A percentile compares a stretch with the other conserved stretches of the same genome.
Conservation (phyloP, 2,113 vertebrate genomes). For the Regulus satrapa region DNA sequence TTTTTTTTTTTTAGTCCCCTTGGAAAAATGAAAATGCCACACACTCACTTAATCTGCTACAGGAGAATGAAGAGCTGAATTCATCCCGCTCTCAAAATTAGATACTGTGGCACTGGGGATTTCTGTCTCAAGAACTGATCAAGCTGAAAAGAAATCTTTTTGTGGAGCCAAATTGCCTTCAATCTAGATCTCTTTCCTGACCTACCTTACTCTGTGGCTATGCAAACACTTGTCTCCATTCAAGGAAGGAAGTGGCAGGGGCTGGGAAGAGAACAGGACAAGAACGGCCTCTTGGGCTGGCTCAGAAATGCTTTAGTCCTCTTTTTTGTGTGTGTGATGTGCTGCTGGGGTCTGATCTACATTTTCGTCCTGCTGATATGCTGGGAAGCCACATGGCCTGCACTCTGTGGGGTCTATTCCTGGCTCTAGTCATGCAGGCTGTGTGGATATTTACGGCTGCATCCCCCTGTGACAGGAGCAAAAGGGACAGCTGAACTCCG, state of each 20-base stretch:
- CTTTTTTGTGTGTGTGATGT: not conserved
- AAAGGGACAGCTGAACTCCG: not conserved
- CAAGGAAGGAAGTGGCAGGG: not conserved
- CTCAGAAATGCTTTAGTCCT: not conserved
- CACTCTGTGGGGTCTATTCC: not conserved
- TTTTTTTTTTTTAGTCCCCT: not conserved
- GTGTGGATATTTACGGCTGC: not conserved
- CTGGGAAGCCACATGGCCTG: not conserved
- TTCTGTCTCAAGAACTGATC: not conserved
- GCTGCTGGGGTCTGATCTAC: not conserved
- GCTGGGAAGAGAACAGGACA: not conserved
- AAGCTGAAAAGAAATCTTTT: conserved; percentile 4
- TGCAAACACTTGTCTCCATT: not conserved
- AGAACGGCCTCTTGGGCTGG: not conserved
- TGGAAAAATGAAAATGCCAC: conserved; percentile 26
- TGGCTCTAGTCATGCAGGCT: not conserved
- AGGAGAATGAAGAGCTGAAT: not conserved
- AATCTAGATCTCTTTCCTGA: not conserved
- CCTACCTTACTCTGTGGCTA: not conserved
- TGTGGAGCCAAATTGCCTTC: not conserved
- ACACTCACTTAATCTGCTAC: not conserved
- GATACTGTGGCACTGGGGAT: not conserved
- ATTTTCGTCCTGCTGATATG: not conserved
- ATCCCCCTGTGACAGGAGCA: not conserved
- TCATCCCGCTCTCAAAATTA: not conserved